Conservation (phyloP, 2,888 invertebrate species). For the Drosophila mettleri region DNA sequence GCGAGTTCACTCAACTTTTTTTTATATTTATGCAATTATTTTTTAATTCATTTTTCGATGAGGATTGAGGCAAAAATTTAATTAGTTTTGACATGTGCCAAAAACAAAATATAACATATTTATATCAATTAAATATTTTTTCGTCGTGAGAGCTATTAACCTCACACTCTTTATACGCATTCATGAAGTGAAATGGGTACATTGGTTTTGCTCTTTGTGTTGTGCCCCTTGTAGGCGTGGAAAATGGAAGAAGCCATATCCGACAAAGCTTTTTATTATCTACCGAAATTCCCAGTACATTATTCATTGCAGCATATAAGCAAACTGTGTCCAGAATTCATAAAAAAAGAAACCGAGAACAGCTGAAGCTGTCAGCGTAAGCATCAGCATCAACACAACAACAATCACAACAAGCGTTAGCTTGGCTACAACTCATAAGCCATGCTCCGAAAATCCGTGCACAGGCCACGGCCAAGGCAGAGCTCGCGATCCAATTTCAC, state of each 20-base stretch:
- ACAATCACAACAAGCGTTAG: conserved; percentile 7
- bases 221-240: too few relatives aligned
- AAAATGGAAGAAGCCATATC: too few relatives aligned
- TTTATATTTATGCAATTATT: conserved; percentile 18
- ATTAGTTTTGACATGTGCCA: conserved; percentile 7
- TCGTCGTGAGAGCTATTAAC: background rate
- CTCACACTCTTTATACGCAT: too few relatives aligned
- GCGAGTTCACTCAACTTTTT: conserved; percentile 43
- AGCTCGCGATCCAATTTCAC: conserved; percentile 32
- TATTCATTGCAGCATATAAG: conserved; percentile 30
- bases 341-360: conserved; percentile 16
- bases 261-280: too few relatives aligned
- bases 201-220: too few relatives aligned
- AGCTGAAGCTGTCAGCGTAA: conserved; percentile 30
- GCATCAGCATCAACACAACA: conserved; percentile 7
- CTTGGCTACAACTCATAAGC: conserved; percentile 59
- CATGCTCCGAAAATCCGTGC: conserved; percentile 32
- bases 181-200: too few relatives aligned
- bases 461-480: conserved; percentile 31
- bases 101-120: background rate
- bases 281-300: conserved; percentile 28
- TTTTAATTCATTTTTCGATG: background rate
- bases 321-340: conserved; percentile 25
- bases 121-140: background rate
- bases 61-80: background rate